Base-by-base conservation (phyloP, 2,797 vertebrate genomes). In the Schizopygopsis malacanthus region DNA sequence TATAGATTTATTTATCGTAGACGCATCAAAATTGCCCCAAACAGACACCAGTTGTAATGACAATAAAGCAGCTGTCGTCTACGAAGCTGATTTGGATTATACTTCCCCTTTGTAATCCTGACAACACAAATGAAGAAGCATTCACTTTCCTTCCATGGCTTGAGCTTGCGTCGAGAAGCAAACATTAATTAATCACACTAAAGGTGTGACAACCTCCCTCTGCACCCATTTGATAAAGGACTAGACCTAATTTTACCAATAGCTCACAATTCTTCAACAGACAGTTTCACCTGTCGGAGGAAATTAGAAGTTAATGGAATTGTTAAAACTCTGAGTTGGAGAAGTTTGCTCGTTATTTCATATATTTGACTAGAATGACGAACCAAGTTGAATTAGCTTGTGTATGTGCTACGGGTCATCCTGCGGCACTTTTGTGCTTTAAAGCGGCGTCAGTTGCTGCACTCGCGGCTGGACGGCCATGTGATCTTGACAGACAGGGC, bases 111-210 rank as follows among this genome's bases (percentile, higher is more conserved):
- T 93, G 92, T 93, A 91, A 89, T 89, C 86, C 88, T 92, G 93
- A 92, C 93, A 93, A 92, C 82, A 37, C 87, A 91, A 93, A 94
- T 94, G 93, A 95, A 95, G 91, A 94, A 92, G 88, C 91, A 93
- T 94, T 90, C 90, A 78, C 81, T 87, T 78, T 87, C 86, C 90
- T 84, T 92, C 80, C 91, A 89, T 54, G 70, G 89, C 90, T 83
- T 20, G 80, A 87, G 85, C 86, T 91, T 85, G 85, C 82, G 85
- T 86, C 84, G 81, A 83, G 87, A 84, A 86, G 89, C 90, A 92
- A 93, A 93, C 89, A 92, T 90, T 87, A 92, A 94, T 94, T 93
- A 93, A 94, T 93, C 88, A 92, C 39, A 37, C 79, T 85, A 85
- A 87, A 90, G 86, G 89, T 86, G 25, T 39, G 89, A 92, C 88